Conservation (phyloP, 2,888 invertebrate species). For the Habrosyne pyritoides region DNA sequence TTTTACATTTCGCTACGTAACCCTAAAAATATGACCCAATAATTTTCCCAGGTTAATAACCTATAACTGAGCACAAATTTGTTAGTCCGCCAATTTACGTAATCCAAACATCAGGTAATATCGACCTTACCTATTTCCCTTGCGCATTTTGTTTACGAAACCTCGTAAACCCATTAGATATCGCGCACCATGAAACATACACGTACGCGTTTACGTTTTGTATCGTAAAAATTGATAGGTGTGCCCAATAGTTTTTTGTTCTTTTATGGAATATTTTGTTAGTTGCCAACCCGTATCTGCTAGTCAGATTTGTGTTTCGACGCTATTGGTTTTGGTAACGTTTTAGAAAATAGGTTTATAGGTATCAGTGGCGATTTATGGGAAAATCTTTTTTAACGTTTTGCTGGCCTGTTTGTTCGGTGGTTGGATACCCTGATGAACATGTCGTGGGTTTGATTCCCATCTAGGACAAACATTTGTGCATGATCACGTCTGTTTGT, state of each 20-base stretch:
- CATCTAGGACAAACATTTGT: too few species aligned
- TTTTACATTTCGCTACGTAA: too few species aligned
- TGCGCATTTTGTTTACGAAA: conserved; percentile 39
- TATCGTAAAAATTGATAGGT: conserved; percentile 8
- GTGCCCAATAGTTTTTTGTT: conserved; percentile 1
- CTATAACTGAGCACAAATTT: background rate
- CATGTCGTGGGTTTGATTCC: too few species aligned
- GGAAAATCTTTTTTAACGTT: too few species aligned
- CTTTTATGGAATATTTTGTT: background rate
- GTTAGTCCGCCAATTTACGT: conserved; percentile 17
- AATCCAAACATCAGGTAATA: conserved; percentile 31
- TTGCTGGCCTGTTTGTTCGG: too few species aligned
- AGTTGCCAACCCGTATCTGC: background rate
- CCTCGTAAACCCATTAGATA: conserved; percentile 28
- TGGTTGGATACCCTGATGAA: background rate
- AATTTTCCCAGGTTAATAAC: too few species aligned
- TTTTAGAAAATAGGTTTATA: background rate
- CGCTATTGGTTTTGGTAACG: background rate
- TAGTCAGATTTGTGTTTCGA: background rate
- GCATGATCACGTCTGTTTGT: too few species aligned
- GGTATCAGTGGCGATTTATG: too few species aligned
- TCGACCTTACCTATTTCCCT: conserved; percentile 35
- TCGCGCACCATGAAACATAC: conserved; percentile 3
- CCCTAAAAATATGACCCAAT: too few species aligned
- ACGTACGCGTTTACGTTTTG: conserved; percentile 4